Evolutionary conservation across 2,113 vertebrate species (phyloP), one percentile per base, ranked within the genome.

Genomic region (Lepus timidus): DNA sequence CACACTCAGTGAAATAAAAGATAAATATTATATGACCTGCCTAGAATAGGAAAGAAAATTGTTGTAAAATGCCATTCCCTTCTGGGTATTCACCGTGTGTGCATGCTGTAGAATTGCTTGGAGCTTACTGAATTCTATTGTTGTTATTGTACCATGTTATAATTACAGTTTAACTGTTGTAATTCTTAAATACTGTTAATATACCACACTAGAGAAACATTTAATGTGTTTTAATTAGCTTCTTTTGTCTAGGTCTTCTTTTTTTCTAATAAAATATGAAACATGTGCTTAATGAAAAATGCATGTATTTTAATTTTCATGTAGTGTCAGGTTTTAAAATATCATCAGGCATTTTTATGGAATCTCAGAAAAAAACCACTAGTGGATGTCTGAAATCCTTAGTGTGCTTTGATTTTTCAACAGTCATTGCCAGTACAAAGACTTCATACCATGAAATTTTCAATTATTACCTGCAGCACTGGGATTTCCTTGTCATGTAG

Each of bases 11-110:
- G 91, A 96, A 98, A 97, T 98, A 97, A 94, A 95, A 96, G 90
- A 96, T 97, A 96, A 98, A 97, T 98, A 97, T 97, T 97, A 71
- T 91, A 96, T 98, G 97, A 96, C 90, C 67, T 92, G 91, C 33
- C 13, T 92, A 90, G 89, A 95, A 94, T 86, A 73, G 9, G 87
- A 94, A 94, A 92, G 80, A 29, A 88, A 74, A 78, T n/a, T 88
- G 84, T 85, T 91, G 85, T 96, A 90, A 97, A 96, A 95, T 36
- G 76, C 0, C 44, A 86, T 93, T 96, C 95, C 94, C 96, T 96
- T 49, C 87, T 97, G 91, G 79, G 64, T 93, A 95, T 86, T 96
- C 49, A 74, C 49, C 52, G 44, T 87, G n/a, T 96, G 78, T 95
- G 49, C 62, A 82, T 64, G 33, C 36, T 84, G 62, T 39, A 89